Conservation (phyloP, 2,797 vertebrate species). For the Peromyscus attwateri region DNA sequence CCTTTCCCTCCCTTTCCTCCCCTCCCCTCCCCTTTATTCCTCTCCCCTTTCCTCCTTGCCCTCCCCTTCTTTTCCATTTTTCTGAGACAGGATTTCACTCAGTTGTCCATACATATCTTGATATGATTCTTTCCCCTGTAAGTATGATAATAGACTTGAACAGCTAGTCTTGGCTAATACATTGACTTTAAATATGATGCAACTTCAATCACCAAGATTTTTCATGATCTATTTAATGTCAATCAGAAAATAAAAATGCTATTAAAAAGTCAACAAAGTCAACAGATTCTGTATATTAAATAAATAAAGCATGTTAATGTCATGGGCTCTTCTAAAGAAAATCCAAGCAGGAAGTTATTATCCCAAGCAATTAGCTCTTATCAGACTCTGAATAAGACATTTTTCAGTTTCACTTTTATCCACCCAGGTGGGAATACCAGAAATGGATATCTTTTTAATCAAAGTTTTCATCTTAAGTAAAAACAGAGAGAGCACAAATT, state of each 20-base stretch:
- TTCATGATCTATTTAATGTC: neutral
- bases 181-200: neutral
- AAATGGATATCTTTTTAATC: slow-evolving; percentile 74
- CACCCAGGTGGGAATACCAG: slow-evolving; percentile 73
- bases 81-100: neutral
- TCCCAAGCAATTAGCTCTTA: slow-evolving; percentile 64
- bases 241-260: neutral
- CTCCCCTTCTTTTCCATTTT: neutral
- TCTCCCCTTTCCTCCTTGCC: neutral
- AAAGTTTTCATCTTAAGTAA: slow-evolving; percentile 76
- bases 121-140: neutral
- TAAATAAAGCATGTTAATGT: slow-evolving; percentile 26
- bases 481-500: slow-evolving; percentile 72
- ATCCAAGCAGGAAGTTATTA: slow-evolving; percentile 54
- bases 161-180: neutral
- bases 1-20: no score
- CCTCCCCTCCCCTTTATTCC: no score
- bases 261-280: slow-evolving; percentile 17
- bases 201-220: neutral
- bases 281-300: neutral
- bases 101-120: neutral
- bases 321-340: slow-evolving; percentile 45
- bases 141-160: neutral
- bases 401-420: slow-evolving; percentile 64
- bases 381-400: slow-evolving; percentile 57